Conservation (phyloP, 2,888 invertebrate species). For the Calliphora vomitoria region DNA sequence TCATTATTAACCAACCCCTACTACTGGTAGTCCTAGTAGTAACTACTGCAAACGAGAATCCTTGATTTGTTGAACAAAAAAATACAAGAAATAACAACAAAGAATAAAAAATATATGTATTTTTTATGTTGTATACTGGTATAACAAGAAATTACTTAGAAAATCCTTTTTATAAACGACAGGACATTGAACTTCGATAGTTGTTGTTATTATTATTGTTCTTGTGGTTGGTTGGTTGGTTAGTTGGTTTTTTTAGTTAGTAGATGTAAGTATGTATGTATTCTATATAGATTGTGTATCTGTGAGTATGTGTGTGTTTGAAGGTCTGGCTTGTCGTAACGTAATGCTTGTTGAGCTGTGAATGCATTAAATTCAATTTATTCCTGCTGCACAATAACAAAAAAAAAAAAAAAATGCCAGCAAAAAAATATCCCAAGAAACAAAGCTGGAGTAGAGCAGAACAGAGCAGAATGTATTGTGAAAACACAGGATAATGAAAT, state of each 20-base stretch:
- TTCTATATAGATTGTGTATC: too few species aligned
- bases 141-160: constrained; percentile 63
- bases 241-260: too few species aligned
- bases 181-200: constrained; percentile 72
- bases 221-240: neutral
- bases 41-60: constrained; percentile 42
- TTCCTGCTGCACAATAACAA: constrained; percentile 29
- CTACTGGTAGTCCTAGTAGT: neutral
- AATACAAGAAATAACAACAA: neutral
- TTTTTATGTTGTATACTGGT: neutral
- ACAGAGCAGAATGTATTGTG: neutral
- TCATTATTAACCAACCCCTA: constrained; percentile 48
- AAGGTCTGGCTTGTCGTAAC: constrained; percentile 37
- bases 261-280: too few species aligned
- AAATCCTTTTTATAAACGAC: constrained; percentile 61
- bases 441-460: too few species aligned
- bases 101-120: constrained; percentile 10
- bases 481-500: constrained; percentile 69
- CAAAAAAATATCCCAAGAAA: neutral
- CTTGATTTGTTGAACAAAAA: constrained; percentile 38
- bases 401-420: neutral
- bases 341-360: constrained; percentile 70
- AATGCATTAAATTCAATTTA: constrained; percentile 72
- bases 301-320: neutral
- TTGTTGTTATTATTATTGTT: constrained; percentile 36